Evolutionary conservation across 2,888 invertebrate species (phyloP).

Genomic region (Napeogenes sylphis): DNA sequence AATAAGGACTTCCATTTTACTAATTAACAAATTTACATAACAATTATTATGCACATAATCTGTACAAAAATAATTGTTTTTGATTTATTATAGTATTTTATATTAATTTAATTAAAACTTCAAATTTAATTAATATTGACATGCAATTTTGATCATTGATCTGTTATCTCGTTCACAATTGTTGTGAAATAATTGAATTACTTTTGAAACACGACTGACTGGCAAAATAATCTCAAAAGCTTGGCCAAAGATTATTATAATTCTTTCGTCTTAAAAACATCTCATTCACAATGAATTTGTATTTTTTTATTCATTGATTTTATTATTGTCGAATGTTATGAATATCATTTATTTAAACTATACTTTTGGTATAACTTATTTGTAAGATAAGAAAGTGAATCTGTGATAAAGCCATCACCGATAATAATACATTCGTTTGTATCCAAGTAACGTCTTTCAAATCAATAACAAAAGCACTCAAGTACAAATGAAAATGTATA

Average conservation of each 20-base stretch:
- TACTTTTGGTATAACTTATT: conserved; percentile 14
- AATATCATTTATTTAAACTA: conserved; percentile 1
- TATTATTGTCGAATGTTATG: too few species aligned
- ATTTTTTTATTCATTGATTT: too few species aligned
- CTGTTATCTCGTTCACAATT: too few species aligned
- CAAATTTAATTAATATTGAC: too few species aligned
- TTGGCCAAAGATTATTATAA: conserved; percentile 5
- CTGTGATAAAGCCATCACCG: conserved; percentile 37
- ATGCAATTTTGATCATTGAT: too few species aligned
- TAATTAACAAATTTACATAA: too few species aligned
- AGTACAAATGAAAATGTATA: conserved; percentile 59
- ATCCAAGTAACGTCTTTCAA: conserved; percentile 25
- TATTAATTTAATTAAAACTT: too few species aligned
- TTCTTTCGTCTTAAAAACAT: not conserved
- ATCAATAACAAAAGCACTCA: conserved; percentile 52
- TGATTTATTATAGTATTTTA: too few species aligned
- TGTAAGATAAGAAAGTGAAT: conserved; percentile 32
- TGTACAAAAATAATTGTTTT: too few species aligned
- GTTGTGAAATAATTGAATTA: too few species aligned
- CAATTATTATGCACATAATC: too few species aligned
- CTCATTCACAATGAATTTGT: not conserved
- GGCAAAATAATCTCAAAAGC: conserved; percentile 3
- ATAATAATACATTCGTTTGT: conserved; percentile 22
- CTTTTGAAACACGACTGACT: too few species aligned
- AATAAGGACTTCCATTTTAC: not conserved